Evolutionary conservation across 2,797 vertebrate species (phyloP), one percentile per base, ranked within the genome.

Genomic region (Anguilla obscura): DNA sequence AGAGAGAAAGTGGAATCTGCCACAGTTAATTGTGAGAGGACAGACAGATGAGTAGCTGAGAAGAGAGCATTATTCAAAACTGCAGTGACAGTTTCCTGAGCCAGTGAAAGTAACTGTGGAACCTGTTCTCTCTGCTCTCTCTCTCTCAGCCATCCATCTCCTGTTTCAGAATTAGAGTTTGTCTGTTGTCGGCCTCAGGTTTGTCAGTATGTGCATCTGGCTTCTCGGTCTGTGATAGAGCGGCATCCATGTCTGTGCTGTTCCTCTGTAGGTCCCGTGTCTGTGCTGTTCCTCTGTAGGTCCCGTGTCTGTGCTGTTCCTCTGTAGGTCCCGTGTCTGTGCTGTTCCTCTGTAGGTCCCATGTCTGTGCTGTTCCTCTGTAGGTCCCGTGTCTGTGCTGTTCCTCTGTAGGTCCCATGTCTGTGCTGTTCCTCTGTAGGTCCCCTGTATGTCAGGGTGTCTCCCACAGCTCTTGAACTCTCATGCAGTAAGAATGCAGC

Each of bases 201-300:
- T 82, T 74, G 56, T 91, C 71, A 84, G 60, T 89, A 86, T 90
- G 50, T 52, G 10, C 86, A 21, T 60, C 87, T 80, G 10, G 80
- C 87, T 89, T 91, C 86, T 56, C 87, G 7, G 76, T 24, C 63
- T 85, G 90, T 91, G 90, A 93, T 88, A 91, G 92, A 93, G 92
- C 86, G 86, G 40, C 85, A 69, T 79, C 89, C 91, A 90, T 66
- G 90, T 91, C 52, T 88, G 85, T 88, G 36, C 36, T 40, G 36
- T 40, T 40, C 36, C 36, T 92, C 82, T 89, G 91, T 93, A 92
- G 86, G 88, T 36, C 36, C 36, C 36, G 36, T 36, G 36, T 36
- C 36, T 36, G 36, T 36, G 40, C 40, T 40, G 3, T 40, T 40
- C 40, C 40, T 40, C 40, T 40, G 40, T 40, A 40, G 40, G 40